These are phyloP conservation scores for Drosophila diplacantha DNA, from an alignment of 2,888 invertebrate species.

Conservation along the genomic window DNA sequence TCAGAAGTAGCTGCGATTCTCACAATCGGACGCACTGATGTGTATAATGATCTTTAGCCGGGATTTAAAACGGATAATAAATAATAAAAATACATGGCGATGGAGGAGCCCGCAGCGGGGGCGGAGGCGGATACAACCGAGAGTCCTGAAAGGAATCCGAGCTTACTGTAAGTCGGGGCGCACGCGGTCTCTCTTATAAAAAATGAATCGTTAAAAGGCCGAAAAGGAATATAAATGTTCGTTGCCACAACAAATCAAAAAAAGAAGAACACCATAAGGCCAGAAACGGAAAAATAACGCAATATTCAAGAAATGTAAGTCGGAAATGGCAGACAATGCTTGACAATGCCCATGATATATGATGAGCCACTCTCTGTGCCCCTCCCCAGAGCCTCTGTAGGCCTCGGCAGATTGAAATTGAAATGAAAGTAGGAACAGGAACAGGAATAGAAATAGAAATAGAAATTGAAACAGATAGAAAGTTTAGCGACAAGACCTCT, in stretches of 20 bases:
- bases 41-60: conserved; percentile 74
- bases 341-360: conserved; percentile 58
- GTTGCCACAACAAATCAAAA: conserved; percentile 58
- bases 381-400: neutral
- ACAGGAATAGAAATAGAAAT: conserved; percentile 26
- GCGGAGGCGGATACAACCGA: neutral
- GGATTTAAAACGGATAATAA: conserved; percentile 73
- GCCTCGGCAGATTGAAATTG: conserved; percentile 20
- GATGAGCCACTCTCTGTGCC: conserved; percentile 29
- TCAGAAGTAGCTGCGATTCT: conserved; percentile 75
- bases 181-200: conserved; percentile 48
- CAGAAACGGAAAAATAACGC: conserved; percentile 51
- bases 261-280: conserved; percentile 15
- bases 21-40: conserved; percentile 75
- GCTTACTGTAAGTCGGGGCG: conserved; percentile 54
- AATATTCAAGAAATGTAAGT: conserved; percentile 40
- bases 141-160: conserved; percentile 40
- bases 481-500: conserved; percentile 42
- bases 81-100: conserved; percentile 72
- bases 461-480: conserved; percentile 61
- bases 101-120: conserved; percentile 13
- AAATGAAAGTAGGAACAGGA: conserved; percentile 5
- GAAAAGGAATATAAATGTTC: conserved; percentile 65
- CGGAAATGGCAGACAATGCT: conserved; percentile 48
- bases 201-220: conserved; percentile 70